Base-by-base conservation (phyloP, 2,888 invertebrate genomes). In the Fissipunctia ypsillon region DNA sequence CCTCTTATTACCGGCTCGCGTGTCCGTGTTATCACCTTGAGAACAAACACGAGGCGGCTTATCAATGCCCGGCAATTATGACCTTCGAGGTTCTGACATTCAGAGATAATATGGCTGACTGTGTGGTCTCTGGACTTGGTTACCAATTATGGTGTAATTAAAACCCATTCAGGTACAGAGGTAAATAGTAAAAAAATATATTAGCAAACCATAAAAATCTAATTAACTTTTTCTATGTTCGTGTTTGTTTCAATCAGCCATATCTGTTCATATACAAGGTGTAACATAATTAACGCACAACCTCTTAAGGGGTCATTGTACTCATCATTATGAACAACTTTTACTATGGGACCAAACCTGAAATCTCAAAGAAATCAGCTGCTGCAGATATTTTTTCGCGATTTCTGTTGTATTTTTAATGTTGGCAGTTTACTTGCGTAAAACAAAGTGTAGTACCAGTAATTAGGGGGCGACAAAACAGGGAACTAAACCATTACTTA, bases 71-170 rank as follows among this genome's bases (percentile, higher is more conserved):
- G n/a, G 12, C 31, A 43, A 79, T 28, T 35, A 14, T 74, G 74
- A 80, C 64, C 75, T 75, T 41, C n/a, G 25, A 2, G 52, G 35
- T n/a, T 9, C 12, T 81, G 81, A 77, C 81, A 75, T 75, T 65
- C 14, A 80, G n/a, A 64, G 74, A 77, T 68, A 75, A 48, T n/a
- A 16, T 38, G 4, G 25, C 22, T 0, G 3, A 22, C n/a, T 64
- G 45, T 54, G 38, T 48, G 25, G 25, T 52, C 22, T 45, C 0
- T 38, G 22, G 16, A 48, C 31, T 65, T 48, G 6, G 69, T 69
- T 54, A 67, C 14, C 45, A 57, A 76, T 56, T n/a, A 57, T 66
- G 22, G 25, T 50, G 25, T 48, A 57, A 57, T 52, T 28, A 43
- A 31, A 48, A 52, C 1, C 12, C 25, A 22, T 43, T 28, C 28